Conservation (phyloP, 2,888 invertebrate genomes). For the Dione juno region DNA sequence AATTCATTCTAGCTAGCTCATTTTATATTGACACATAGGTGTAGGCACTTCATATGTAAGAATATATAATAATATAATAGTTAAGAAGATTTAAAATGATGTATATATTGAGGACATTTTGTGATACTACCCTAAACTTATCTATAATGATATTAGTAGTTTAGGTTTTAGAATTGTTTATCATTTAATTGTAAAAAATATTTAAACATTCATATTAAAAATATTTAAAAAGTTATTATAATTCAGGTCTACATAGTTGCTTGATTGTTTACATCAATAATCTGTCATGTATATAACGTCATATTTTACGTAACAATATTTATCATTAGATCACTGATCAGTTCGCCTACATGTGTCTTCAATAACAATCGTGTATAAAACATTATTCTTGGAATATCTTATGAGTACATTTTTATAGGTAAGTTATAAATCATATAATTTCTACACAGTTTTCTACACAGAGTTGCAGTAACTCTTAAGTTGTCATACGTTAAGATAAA, state of each 20-base stretch:
- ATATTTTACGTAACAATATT: conserved; percentile 49
- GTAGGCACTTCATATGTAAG: no score
- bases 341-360: conserved; percentile 41
- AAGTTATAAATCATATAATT: not conserved
- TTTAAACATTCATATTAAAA: not conserved
- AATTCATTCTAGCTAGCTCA: no score
- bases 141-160: not conserved
- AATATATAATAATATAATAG: no score
- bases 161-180: not conserved
- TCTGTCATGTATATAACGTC: conserved; percentile 31
- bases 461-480: not conserved
- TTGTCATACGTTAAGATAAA: conserved; percentile 14
- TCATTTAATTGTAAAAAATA: not conserved
- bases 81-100: no score
- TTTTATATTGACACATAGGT: no score
- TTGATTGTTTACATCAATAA: conserved; percentile 33
- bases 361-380: conserved; percentile 37
- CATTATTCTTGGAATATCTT: conserved; percentile 14
- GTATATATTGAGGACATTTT: no score
- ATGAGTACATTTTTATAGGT: not conserved
- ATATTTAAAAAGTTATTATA: conserved; percentile 1
- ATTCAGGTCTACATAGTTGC: not conserved
- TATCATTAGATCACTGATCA: conserved; percentile 48
- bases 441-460: not conserved
- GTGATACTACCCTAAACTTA: not conserved